Base-by-base conservation (phyloP, 1,140 invertebrate genomes). In the Neoseiulus cucumeris region DNA sequence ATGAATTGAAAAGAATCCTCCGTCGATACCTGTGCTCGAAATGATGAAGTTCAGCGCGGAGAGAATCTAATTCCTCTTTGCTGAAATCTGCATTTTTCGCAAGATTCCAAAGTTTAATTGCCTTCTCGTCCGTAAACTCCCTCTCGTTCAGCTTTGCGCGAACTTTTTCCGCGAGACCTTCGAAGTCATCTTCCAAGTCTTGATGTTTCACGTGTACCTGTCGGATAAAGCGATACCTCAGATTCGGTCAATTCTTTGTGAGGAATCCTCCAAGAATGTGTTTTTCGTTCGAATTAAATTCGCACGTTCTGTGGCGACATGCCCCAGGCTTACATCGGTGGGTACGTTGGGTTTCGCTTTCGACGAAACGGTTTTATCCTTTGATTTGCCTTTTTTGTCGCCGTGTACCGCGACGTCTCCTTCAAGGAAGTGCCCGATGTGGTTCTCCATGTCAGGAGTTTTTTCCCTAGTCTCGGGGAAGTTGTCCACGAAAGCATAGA, bases 1-100 rank as follows among this genome's bases (percentile, higher is more conserved):
- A n/a, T n/a, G n/a, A n/a, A n/a, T n/a, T n/a, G n/a, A n/a, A n/a
- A n/a, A n/a, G n/a, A n/a, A n/a, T n/a, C 33, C 4, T 39, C 33
- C 33, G 22, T 25, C 14, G 14, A 47, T 59, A 59, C 51, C 51
- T 59, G 51, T 59, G 51, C 22, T 59, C 51, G 22, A 59, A 59
- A 25, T 59, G 51, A 9, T 59, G 14, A 14, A 59, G 1, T 59
- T 59, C 51, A 2, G 1, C 22, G 17, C 51, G 17, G 33, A 59
- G 51, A 12, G 51, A 59, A 12, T 5, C 4, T 2, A 59, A 14
- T 20, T 59, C 51, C 9, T 59, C 51, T 25, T 59, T 25, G 22
- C 14, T 25, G 9, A 59, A 59, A 59, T 59, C 51, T 4, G 51
- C 51, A 1, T 25, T 25, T 9, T 59, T 59, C 12, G 51, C 51